Evolutionary conservation across 2,797 vertebrate genomes (phyloP).

Genomic region (Cynopterus sphinx): DNA sequence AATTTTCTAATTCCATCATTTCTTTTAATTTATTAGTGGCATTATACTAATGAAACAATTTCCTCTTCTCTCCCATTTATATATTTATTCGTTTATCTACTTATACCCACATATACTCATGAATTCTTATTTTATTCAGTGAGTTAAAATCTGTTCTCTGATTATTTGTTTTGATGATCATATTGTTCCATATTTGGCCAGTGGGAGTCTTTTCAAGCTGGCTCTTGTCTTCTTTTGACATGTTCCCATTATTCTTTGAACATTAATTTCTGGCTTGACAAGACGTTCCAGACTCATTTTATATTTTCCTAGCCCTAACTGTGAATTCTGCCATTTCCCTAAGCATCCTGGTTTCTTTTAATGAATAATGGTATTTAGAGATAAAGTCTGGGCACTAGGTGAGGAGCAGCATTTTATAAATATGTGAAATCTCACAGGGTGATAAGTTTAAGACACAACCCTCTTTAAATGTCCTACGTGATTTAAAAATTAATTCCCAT

Average conservation of each 20-base stretch:
- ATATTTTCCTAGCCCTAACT: not conserved
- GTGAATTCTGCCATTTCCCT: conserved; percentile 40
- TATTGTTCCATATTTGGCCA: not conserved
- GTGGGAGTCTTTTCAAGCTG: not conserved
- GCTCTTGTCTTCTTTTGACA: conserved; percentile 7
- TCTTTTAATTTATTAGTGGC: conserved; percentile 14
- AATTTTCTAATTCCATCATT: conserved; percentile 43
- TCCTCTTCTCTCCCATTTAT: not conserved
- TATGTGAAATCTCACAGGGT: not conserved
- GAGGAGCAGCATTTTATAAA: conserved; percentile 34
- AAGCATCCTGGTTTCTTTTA: conserved; percentile 17
- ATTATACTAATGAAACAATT: not conserved
- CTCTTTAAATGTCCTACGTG: conserved; percentile 1
- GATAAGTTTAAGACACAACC: not conserved
- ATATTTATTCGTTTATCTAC: not conserved
- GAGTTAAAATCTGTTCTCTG: not conserved
- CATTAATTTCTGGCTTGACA: not conserved
- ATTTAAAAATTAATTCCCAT: conserved; percentile 4
- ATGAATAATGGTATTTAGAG: conserved; percentile 24
- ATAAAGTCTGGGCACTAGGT: not conserved
- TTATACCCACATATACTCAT: not conserved
- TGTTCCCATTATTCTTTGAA: not conserved
- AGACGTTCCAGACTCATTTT: conserved; percentile 13
- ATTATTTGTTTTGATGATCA: conserved; percentile 12
- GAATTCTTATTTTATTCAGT: conserved; percentile 25